Base-by-base conservation (phyloP, 2,888 invertebrate species). In the Tenthredo scrophulariae region DNA sequence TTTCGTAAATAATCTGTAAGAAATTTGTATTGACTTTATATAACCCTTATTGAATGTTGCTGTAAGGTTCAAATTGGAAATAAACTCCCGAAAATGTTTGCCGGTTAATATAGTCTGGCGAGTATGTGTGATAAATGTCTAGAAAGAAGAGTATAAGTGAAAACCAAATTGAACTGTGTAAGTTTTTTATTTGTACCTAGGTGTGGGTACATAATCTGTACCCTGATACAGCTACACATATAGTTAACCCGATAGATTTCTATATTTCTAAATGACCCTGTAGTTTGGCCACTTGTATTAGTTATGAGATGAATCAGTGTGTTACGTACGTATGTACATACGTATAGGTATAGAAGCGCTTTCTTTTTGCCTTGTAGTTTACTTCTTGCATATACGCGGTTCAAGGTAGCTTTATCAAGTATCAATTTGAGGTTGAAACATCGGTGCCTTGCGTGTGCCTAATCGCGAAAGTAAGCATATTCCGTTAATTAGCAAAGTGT, bases 321-420 rank as follows among this genome's bases (percentile, higher is more conserved):
- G 40, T 58, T 54, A 77, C 18, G n/a, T 58, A 40, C 0, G 4
- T 58, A 40, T 0, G 4, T 26, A 18, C 58, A 22, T 29, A 50
- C 50, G 6, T 62, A 58, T 54, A 29, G 58, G 15, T 62, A 26
- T 37, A 33, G 58, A 40, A 62, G 62, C 37, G 80, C 62, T 80
- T 80, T 62, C 80, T 62, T 62, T 62, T 80, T n/a, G 80, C 62
- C 62, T 26, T n/a, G 80, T 80, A 58, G 40, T 80, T 62, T 50
- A 62, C 29, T 80, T 26, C 37, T 50, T 40, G 58, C 10, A 22
- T 40, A 37, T 22, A 43, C 70, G 26, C 15, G 18, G 37, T 80
- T 62, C 80, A 80, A 80, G 80, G 80, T 62, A 62, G 62, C 40
- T 80, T 80, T 77, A 80, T 80, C 62, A 37, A 37, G 22, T 62